Evolutionary conservation across 35 echinoderm and acorn worm species (phyloP), one percentile per base, ranked within the genome.

Genomic region (Heliocidaris tuberculata): DNA sequence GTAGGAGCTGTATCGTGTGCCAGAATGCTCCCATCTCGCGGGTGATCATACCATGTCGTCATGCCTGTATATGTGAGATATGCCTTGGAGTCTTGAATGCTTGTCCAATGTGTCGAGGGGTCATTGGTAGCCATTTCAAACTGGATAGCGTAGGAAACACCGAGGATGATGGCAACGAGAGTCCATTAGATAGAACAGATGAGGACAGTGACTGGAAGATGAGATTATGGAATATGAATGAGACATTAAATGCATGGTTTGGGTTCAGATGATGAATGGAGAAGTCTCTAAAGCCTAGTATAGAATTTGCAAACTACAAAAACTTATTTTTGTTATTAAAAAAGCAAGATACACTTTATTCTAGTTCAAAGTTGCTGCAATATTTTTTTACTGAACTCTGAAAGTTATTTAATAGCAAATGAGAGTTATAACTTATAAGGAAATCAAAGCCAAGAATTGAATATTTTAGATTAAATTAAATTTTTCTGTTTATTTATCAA

Each of bases 41-140:
- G 48, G 95, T 96, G 31, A 96, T 97, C 47, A 54, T 97, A 31
- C 97, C 97, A 1, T 97, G 97, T 70, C 85, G 95, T 31, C 97
- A 97, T 86, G 97, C 94, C 16, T 97, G 97, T 86, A 47, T 96
- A 31, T 97, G 97, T 85, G 85, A 97, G 35, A 48, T 90, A 9
- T 97, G 97, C 94, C 59, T 97, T 19, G 59, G 56, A 42, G 32
- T 97, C 31, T 48, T 97, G 24, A 85, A 61, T 31, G 96, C 94
- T 59, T 97, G 97, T 92, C 97, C 97, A 7, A 97, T 97, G 78
- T 97, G 97, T 70, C 48, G 97, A 54, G 95, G 95, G 9, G 78
- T 85, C 21, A 95, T 97, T 19, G 27, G 47, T n/a, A 96, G 95
- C 9, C 94, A 96, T 85, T 97, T 97, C 32, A 93, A 48, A 48